These are phyloP conservation scores for Lucilia sericata DNA, from an alignment of 1,140 invertebrate species.

Conservation along the genomic window DNA sequence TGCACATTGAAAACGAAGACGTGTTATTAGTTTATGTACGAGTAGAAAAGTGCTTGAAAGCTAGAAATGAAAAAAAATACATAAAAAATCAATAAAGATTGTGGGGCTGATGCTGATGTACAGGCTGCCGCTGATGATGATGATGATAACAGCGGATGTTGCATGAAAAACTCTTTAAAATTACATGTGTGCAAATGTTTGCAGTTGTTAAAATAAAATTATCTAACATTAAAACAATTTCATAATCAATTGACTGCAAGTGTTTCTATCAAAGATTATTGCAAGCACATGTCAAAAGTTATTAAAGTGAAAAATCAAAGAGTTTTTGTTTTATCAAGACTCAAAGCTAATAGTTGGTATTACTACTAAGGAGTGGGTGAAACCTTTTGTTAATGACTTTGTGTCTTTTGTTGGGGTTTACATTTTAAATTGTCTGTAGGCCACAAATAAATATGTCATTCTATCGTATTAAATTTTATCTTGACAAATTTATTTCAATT, in stretches of 20 bases:
- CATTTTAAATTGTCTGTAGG: too few species aligned
- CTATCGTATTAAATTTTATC: not conserved
- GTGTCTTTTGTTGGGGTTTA: too few species aligned
- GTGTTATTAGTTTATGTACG: slow-evolving; percentile 8
- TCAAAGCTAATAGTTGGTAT: too few species aligned
- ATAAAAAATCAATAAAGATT: not conserved
- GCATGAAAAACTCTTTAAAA: not conserved
- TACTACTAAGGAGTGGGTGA: too few species aligned
- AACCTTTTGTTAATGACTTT: too few species aligned
- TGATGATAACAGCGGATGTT: not conserved
- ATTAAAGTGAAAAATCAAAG: too few species aligned
- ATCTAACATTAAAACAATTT: not conserved
- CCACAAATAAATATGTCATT: not conserved
- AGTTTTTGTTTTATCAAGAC: too few species aligned
- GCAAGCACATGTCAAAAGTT: not conserved
- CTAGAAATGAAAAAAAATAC: not conserved
- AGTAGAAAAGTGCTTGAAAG: not conserved
- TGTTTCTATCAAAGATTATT: not conserved
- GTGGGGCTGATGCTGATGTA: not conserved
- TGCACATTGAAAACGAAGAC: not conserved
- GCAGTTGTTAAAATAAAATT: slow-evolving; percentile 6
- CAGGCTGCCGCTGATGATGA: not conserved
- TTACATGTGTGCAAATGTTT: not conserved
- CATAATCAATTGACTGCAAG: slow-evolving; percentile 1
- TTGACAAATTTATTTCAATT: slow-evolving; percentile 13